A percentile compares a stretch with the other conserved stretches of the same genome.
phyloP scores from a whole-genome alignment of 2,113 vertebrate genomes.

The Columba livia region DNA sequence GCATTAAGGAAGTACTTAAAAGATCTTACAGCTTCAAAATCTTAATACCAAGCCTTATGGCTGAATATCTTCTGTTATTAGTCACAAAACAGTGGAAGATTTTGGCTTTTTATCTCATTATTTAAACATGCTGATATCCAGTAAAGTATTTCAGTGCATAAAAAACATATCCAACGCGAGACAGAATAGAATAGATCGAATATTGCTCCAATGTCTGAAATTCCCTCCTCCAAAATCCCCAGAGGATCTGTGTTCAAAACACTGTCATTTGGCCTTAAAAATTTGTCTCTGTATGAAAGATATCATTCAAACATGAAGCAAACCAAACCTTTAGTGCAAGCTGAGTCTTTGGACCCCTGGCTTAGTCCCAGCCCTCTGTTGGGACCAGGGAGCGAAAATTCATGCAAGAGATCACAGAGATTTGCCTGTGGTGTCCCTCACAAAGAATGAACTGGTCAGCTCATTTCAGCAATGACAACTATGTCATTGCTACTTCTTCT shows the following conservation, averaged over 20 bases:
- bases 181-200: neutral
- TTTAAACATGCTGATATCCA: neutral
- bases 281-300: neutral
- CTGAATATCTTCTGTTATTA: neutral
- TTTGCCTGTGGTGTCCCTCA: neutral
- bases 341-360: neutral
- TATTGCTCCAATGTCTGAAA: neutral
- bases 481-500: neutral
- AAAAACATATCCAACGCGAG: neutral
- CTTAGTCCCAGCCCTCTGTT: neutral
- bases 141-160: neutral
- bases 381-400: neutral
- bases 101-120: neutral
- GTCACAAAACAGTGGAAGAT: neutral
- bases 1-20: neutral
- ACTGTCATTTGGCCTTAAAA: neutral
- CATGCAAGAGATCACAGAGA: neutral
- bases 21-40: neutral
- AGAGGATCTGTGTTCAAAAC: neutral
- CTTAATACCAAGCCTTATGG: neutral
- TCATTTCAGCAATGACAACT: neutral
- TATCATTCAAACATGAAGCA: neutral
- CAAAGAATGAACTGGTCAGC: neutral
- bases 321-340: neutral
- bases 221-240: neutral